phyloP scores from a whole-genome alignment of 2,113 vertebrate species.

The Hipposideros armiger region DNA sequence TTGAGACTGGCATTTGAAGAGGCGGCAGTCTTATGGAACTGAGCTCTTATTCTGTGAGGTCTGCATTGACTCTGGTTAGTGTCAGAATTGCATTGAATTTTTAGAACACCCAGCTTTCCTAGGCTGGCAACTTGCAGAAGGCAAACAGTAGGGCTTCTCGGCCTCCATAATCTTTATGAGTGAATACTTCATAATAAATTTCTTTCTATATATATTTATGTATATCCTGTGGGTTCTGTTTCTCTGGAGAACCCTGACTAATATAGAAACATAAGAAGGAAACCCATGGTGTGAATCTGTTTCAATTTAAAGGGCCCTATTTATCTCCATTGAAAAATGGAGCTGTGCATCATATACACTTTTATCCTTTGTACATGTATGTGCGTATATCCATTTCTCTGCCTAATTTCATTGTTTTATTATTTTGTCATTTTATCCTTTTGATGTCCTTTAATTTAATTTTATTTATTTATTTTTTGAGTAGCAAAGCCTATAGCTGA shows the following conservation, averaged over 20 bases:
- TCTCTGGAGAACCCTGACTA: not conserved
- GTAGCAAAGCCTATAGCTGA: not conserved
- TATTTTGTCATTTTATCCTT: not conserved
- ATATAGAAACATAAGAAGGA: not conserved
- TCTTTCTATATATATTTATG: not conserved
- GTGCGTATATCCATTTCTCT: not conserved
- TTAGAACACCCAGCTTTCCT: not conserved
- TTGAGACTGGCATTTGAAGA: not conserved
- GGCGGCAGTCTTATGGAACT: not conserved
- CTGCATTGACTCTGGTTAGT: not conserved
- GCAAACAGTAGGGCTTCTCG: not conserved
- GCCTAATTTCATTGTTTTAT: not conserved
- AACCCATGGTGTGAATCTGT: not conserved
- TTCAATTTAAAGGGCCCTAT: not conserved
- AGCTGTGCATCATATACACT: not conserved
- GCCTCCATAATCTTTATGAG: not conserved
- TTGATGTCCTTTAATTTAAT: not conserved
- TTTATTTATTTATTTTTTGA: not conserved
- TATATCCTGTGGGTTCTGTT: not conserved
- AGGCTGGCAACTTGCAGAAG: too few relatives aligned
- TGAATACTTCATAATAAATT: not conserved
- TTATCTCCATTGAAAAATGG: not conserved
- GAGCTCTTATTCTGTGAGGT: not conserved
- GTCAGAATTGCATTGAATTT: not conserved
- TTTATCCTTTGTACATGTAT: not conserved